These are phyloP conservation scores for Illadopsis cleaveri DNA, from an alignment of 2,113 vertebrate genomes.

Conservation along the genomic window DNA sequence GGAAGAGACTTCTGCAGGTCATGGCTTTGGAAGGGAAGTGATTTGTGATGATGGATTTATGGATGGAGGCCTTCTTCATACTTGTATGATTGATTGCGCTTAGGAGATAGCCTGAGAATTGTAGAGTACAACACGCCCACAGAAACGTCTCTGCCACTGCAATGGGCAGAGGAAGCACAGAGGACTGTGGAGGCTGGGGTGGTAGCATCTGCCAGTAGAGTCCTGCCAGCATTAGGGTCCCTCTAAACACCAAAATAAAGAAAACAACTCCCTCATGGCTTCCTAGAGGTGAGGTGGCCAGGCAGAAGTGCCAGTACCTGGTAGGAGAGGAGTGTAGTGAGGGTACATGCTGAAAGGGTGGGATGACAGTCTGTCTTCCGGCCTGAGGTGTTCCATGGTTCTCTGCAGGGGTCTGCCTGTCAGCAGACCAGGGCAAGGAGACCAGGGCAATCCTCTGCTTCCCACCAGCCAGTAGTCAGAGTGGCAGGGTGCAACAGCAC, in stretches of 20 bases:
- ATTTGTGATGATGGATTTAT: neutral
- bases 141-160: neutral
- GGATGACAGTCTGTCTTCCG: neutral
- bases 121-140: neutral
- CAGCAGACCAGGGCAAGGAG: neutral
- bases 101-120: neutral
- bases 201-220: neutral
- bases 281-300: neutral
- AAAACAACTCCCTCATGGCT: neutral
- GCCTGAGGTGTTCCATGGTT: neutral
- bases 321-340: neutral
- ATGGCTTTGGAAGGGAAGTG: neutral
- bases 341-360: neutral
- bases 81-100: neutral
- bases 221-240: neutral
- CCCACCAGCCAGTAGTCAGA: neutral
- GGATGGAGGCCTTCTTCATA: neutral
- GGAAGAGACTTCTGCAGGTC: neutral
- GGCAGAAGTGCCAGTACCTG: neutral
- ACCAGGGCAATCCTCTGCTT: neutral
- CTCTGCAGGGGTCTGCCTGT: neutral
- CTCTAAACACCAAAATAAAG: neutral
- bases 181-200: neutral
- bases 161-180: neutral
- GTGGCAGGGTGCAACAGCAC: neutral